These are phyloP conservation scores for Entomobrya multifasciata DNA, from an alignment of 2,888 invertebrate genomes.

Conservation along the genomic window DNA sequence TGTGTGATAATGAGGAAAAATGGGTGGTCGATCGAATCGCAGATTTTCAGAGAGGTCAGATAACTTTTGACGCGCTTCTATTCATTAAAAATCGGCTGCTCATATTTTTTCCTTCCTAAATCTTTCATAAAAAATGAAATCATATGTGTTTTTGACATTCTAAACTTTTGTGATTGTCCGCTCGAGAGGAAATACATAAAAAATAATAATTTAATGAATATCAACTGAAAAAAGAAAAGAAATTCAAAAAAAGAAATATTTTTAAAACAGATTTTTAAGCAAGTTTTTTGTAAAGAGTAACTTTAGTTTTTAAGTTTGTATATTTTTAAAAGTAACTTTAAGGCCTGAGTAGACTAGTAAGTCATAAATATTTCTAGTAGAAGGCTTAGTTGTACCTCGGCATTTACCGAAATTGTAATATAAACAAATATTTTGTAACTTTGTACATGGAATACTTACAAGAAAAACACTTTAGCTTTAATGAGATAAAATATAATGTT, in stretches of 20 bases:
- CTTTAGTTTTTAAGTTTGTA: neutral
- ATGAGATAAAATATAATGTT: too few relatives aligned
- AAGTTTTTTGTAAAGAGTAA: constrained; percentile 16
- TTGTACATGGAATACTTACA: too few relatives aligned
- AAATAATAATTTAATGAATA: neutral
- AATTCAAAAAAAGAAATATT: constrained; percentile 47
- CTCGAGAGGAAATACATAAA: neutral
- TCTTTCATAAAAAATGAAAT: too few relatives aligned
- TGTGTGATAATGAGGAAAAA: too few relatives aligned
- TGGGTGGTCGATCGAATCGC: too few relatives aligned
- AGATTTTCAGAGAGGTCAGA: too few relatives aligned
- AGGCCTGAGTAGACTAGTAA: too few relatives aligned
- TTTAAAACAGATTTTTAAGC: constrained; percentile 45
- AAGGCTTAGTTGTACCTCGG: constrained; percentile 65
- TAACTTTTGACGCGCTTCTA: too few relatives aligned
- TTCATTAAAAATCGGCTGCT: too few relatives aligned
- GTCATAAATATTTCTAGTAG: too few relatives aligned
- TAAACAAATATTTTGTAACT: neutral
- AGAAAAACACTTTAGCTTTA: too few relatives aligned
- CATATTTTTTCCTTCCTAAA: neutral
- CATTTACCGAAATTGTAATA: constrained; percentile 57
- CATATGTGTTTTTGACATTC: constrained; percentile 20
- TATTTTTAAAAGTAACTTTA: neutral
- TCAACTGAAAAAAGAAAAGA: neutral
- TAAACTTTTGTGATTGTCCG: constrained; percentile 1